These are phyloP conservation scores for Acholoe squamosa DNA, from an alignment of 2,888 invertebrate genomes.

Conservation along the genomic window DNA sequence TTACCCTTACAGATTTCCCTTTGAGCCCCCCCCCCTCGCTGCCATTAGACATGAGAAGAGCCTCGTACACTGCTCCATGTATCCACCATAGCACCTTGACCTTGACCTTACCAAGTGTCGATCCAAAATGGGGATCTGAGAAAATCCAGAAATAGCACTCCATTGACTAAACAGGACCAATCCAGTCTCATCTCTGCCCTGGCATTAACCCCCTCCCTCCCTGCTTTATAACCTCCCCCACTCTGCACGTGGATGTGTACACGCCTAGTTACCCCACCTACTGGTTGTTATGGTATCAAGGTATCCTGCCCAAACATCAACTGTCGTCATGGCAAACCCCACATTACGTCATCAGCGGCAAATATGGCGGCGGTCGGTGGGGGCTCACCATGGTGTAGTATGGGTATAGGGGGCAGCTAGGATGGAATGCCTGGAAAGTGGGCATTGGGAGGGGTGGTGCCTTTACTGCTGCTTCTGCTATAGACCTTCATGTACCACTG, in stretches of 20 bases:
- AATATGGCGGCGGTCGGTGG: background rate
- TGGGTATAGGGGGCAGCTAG: background rate
- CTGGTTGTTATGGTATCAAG: conserved; percentile 15
- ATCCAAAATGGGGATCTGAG: background rate
- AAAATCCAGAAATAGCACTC: background rate
- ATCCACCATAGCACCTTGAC: background rate
- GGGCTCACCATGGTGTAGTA: background rate
- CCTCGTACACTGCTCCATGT: background rate
- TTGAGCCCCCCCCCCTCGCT: too few relatives aligned
- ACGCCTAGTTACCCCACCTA: background rate
- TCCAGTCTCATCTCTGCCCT: too few relatives aligned
- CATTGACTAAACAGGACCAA: background rate
- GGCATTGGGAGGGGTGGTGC: background rate
- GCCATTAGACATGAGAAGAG: too few relatives aligned
- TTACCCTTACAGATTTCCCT: too few relatives aligned
- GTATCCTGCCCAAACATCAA: background rate
- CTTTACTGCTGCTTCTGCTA: background rate
- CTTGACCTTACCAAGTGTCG: background rate
- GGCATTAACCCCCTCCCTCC: too few relatives aligned
- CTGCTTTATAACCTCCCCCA: background rate
- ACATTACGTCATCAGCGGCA: background rate
- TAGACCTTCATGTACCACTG: background rate
- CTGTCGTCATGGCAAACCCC: conserved; percentile 5
- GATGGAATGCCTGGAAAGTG: background rate
- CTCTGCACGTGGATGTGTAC: background rate